A percentile compares a stretch with the other conserved stretches of the same genome.
phyloP scores from a whole-genome alignment of 2,797 vertebrate genomes.

The Dicrostonyx torquatus region DNA sequence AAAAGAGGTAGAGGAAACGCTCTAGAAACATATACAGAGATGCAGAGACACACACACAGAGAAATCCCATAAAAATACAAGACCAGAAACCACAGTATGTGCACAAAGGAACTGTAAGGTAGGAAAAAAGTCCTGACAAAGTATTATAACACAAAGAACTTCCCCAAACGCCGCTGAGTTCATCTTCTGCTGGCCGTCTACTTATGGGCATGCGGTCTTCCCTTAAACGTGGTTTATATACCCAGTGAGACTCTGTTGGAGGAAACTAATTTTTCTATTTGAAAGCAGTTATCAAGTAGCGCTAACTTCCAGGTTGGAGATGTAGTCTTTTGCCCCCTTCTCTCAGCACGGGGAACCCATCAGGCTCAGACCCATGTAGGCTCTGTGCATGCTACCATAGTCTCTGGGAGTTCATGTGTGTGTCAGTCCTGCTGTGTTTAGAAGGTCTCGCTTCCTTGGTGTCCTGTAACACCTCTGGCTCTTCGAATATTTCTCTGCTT shows the following conservation, averaged over 20 bases:
- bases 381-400: background rate
- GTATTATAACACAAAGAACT: background rate
- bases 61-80: background rate
- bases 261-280: background rate
- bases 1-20: background rate
- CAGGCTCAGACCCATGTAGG: background rate
- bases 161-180: background rate
- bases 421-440: background rate
- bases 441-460: background rate
- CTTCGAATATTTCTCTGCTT: background rate
- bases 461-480: background rate
- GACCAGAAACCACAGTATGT: background rate
- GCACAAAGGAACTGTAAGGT: background rate
- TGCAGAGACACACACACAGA: background rate
- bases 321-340: background rate
- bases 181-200: background rate
- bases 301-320: background rate
- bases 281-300: background rate
- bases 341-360: background rate
- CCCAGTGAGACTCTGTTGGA: background rate
- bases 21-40: background rate
- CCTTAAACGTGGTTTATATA: background rate
- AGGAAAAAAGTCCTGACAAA: background rate
- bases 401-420: background rate
- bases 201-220: background rate